phyloP scores from a whole-genome alignment of 2,113 vertebrate genomes.

The Phyllostomus discolor region DNA sequence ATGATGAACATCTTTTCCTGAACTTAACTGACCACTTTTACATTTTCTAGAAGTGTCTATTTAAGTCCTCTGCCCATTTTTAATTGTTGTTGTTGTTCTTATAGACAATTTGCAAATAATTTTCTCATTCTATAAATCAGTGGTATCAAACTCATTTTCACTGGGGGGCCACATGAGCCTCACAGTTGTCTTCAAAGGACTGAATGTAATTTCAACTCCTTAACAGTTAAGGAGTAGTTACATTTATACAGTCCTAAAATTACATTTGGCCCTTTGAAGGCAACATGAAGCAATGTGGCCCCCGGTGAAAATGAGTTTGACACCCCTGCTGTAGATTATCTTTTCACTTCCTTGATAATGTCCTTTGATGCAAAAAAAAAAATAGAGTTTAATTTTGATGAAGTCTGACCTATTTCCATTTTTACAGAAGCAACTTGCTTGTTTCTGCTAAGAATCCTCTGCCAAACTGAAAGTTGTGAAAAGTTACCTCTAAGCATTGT shows the following conservation, averaged over 20 bases:
- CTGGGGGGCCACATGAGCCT: too few relatives aligned
- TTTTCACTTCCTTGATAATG: neutral
- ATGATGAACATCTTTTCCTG: neutral
- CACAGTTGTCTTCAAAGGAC: too few relatives aligned
- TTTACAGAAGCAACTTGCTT: neutral
- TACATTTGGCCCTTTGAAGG: too few relatives aligned
- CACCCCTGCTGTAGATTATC: neutral
- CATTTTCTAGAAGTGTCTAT: neutral
- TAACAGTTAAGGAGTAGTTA: too few relatives aligned
- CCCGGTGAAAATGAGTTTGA: too few relatives aligned
- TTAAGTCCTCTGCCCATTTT: neutral
- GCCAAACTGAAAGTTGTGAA: neutral
- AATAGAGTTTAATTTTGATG: neutral
- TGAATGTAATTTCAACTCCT: too few relatives aligned
- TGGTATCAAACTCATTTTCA: too few relatives aligned
- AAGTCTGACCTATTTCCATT: neutral
- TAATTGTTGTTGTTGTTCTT: neutral
- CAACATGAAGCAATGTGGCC: too few relatives aligned
- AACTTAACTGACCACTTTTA: neutral
- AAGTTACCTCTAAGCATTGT: neutral
- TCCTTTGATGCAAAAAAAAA: neutral
- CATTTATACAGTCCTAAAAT: too few relatives aligned
- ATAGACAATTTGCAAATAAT: neutral
- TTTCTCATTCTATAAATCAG: neutral
- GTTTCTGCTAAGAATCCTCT: neutral